phyloP scores from a whole-genome alignment of 2,797 vertebrate species.

The Euthynnus affinis region DNA sequence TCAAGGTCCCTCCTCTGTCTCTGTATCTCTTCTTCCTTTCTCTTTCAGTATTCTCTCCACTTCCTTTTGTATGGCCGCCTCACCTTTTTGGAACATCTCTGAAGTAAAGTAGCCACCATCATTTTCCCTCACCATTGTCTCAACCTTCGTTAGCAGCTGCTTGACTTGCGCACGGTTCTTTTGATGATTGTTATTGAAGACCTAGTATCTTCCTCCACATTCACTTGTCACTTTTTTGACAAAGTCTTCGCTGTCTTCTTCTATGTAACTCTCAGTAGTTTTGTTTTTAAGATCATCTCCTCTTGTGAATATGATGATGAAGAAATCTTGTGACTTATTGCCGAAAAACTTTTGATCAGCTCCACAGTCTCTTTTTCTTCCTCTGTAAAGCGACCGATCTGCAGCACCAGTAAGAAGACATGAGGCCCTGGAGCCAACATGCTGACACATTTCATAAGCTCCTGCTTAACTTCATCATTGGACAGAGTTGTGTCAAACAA shows the following conservation, averaged over 20 bases:
- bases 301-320: conserved; percentile 49
- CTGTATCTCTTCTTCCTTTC: conserved; percentile 20
- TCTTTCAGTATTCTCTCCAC: conserved; percentile 14
- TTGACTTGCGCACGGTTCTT: conserved; percentile 40
- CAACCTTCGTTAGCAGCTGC: conserved; percentile 40
- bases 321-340: conserved; percentile 24
- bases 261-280: conserved; percentile 41
- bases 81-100: conserved; percentile 38
- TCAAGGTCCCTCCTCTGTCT: neutral
- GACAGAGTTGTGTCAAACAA: too few species aligned
- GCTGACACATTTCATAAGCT: conserved; percentile 51
- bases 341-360: conserved; percentile 47
- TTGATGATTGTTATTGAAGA: conserved; percentile 56
- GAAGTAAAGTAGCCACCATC: conserved; percentile 31
- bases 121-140: conserved; percentile 30
- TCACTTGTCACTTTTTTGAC: neutral
- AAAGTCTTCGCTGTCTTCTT: fast-evolving
- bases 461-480: neutral
- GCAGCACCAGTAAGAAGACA: conserved; percentile 54
- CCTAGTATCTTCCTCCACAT: conserved; percentile 20
- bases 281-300: conserved; percentile 36
- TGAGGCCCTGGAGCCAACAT: conserved; percentile 63
- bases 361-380: conserved; percentile 39
- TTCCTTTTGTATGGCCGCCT: conserved; percentile 46
- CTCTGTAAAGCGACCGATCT: conserved; percentile 40